Evolutionary conservation across 2,113 vertebrate genomes (phyloP).

Genomic region (Ranitomeya variabilis): DNA sequence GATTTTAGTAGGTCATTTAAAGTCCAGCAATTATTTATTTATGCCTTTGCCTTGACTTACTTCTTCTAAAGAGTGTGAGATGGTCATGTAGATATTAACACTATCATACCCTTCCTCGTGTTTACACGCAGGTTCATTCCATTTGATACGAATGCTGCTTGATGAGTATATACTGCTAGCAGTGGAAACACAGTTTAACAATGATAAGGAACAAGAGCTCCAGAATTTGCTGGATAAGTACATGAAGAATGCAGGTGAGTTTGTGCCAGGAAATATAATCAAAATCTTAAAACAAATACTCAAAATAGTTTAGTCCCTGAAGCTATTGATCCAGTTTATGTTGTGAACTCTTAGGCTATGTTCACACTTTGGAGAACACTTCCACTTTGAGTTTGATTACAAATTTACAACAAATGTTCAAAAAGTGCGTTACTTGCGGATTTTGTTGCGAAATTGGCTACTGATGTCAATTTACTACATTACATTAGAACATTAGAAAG

Average conservation of each 20-base stretch:
- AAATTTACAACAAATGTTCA: too few relatives aligned
- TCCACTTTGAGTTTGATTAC: too few relatives aligned
- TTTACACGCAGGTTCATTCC: conserved; percentile 86
- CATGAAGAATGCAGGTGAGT: conserved; percentile 94
- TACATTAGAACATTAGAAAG: too few relatives aligned
- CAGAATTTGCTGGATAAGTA: conserved; percentile 96
- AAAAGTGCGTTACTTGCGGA: too few relatives aligned
- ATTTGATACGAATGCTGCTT: conserved; percentile 95
- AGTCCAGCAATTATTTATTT: conserved; percentile 81
- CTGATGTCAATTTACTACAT: too few relatives aligned
- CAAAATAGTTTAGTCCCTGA: background rate
- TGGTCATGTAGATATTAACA: conserved; percentile 78
- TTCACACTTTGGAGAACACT: too few relatives aligned
- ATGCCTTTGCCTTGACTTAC: conserved; percentile 64
- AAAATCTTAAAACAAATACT: background rate
- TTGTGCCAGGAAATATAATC: too few relatives aligned
- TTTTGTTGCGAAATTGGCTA: too few relatives aligned
- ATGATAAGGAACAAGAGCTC: conserved; percentile 97
- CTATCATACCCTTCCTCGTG: conserved; percentile 56
- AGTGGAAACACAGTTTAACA: conserved; percentile 98
- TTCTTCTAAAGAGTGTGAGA: conserved; percentile 74
- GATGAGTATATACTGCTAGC: conserved; percentile 97
- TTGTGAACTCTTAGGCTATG: too few relatives aligned
- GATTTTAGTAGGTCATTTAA: conserved; percentile 78
- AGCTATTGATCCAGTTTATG: background rate